Evolutionary conservation across 2,797 vertebrate genomes (phyloP), one percentile per base, ranked within the genome.

Genomic region (Rhodeus uyekii): DNA sequence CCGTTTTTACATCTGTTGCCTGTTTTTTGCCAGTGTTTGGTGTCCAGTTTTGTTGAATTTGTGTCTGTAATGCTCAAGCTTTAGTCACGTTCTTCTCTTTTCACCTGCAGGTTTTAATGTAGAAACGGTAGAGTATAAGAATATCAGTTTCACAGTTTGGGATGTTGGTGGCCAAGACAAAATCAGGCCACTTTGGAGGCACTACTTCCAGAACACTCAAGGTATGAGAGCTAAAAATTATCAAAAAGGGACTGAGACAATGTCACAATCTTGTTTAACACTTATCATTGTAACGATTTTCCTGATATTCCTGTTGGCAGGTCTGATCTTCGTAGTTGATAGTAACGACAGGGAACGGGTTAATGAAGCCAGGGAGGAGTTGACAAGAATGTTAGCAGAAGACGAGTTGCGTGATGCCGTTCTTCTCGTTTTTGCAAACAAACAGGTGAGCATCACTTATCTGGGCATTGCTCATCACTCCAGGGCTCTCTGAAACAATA

Each of bases 181-280:
- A 92, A 96, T 96, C 92, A 91, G 96, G 89, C 95, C 96, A 58
- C 90, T 97, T 89, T 96, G 96, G 96, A 94, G 95, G 90, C 96
- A 97, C 92, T 96, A 96, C 91, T 97, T 96, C 92, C 95, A 96
- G 92, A 96, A 96, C 91, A 97, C 95, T 88, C 95, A 97, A 95
- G 95, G 96, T 97, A 91, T 94, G 93, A 27, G 8, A 19, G 46
- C 53, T 46, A 64, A 55, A 44, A 24, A 22, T 8, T 19, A 24
- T 8, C 16, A 42, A 55, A 14, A 64, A 18, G 13, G 18, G n/a
- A 46, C n/a, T n/a, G 13, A n/a, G n/a, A 46, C n/a, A 29, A n/a
- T 34, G 32, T 55, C 18, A 24, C 3, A 53, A 53, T 55, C 5
- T 34, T 19, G 14, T 68, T 44, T 1, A 32, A 8, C 27, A 8